Evolutionary conservation across 2,888 invertebrate species (phyloP).

Genomic region (Nephrocerus scutellatus): DNA sequence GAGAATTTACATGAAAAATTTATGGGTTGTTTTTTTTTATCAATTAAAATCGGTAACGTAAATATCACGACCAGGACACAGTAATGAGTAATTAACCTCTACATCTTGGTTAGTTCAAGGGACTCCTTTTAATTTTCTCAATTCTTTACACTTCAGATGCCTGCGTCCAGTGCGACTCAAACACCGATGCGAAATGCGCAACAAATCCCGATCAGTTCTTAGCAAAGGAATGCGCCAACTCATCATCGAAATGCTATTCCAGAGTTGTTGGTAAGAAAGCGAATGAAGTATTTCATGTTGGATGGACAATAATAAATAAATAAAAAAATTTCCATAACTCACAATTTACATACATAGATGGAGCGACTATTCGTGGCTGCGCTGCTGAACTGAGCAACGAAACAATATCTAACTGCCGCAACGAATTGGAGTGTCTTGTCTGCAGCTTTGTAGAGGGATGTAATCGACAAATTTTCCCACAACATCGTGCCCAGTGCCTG

Average conservation of each 20-base stretch:
- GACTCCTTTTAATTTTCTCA: too few relatives aligned
- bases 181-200: constrained; percentile 34
- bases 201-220: constrained; percentile 33
- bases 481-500: constrained; percentile 35
- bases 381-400: constrained; percentile 33
- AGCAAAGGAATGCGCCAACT: constrained; percentile 32
- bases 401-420: constrained; percentile 30
- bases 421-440: constrained; percentile 36
- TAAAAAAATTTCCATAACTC: background rate
- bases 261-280: constrained; percentile 30
- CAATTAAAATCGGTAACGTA: too few relatives aligned
- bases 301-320: too few relatives aligned
- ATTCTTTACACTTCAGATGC: constrained; percentile 26
- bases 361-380: constrained; percentile 40
- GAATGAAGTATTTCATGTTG: background rate
- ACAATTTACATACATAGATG: constrained; percentile 25
- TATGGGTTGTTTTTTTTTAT: too few relatives aligned
- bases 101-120: too few relatives aligned
- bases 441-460: constrained; percentile 37
- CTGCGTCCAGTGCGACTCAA: constrained; percentile 41
- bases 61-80: too few relatives aligned
- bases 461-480: constrained; percentile 38
- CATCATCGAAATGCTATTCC: constrained; percentile 32
- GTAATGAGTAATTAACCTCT: too few relatives aligned
- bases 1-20: too few relatives aligned